These are phyloP conservation scores for Protophormia terraenovae DNA, from an alignment of 2,888 invertebrate species.

Conservation along the genomic window DNA sequence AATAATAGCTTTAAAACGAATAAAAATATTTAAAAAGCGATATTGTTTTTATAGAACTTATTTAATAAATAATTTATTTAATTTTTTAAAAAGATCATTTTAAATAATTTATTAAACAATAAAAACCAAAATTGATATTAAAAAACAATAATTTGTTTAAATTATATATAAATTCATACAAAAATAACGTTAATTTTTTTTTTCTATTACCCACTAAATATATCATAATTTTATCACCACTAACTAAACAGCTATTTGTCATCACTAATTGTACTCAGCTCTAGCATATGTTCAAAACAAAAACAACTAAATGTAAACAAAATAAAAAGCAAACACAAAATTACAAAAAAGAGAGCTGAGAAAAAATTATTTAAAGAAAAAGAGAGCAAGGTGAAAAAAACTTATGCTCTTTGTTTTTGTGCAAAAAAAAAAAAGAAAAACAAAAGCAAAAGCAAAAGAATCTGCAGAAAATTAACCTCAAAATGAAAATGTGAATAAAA, in stretches of 20 bases:
- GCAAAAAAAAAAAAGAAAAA: background rate
- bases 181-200: background rate
- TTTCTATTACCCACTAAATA: background rate
- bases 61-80: too few species aligned
- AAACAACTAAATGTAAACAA: constrained; percentile 66
- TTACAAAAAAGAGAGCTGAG: background rate
- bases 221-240: constrained; percentile 4
- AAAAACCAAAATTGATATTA: too few species aligned
- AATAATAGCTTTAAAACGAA: too few species aligned
- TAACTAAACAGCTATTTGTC: constrained; percentile 21
- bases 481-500: constrained; percentile 67
- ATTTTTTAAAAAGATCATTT: too few species aligned
- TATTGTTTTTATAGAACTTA: too few species aligned
- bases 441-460: background rate
- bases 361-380: background rate
- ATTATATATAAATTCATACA: background rate
- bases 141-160: too few species aligned
- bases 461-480: constrained; percentile 67
- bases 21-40: too few species aligned
- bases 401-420: constrained; percentile 16
- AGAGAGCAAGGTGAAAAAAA: background rate
- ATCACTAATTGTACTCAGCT: background rate
- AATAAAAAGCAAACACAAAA: constrained; percentile 14
- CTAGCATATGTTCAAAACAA: constrained; percentile 10
- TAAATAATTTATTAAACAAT: too few species aligned